phyloP scores from a whole-genome alignment of 2,888 invertebrate genomes.

The Stegophylla sp. region DNA sequence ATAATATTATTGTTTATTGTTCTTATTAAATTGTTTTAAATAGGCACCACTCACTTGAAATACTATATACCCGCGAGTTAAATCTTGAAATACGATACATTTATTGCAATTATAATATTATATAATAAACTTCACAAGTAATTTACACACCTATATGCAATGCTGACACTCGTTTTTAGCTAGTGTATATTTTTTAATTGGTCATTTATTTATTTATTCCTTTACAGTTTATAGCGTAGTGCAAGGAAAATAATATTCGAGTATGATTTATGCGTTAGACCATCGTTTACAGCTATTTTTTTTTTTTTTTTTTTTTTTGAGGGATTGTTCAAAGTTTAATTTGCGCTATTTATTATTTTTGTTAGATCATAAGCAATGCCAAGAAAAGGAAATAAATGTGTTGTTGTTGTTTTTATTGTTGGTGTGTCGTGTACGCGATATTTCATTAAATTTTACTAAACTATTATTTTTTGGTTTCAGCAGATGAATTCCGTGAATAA shows the following conservation, averaged over 20 bases:
- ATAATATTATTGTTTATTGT: conserved; percentile 18
- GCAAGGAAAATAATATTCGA: background rate
- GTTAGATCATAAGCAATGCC: background rate
- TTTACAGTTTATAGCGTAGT: background rate
- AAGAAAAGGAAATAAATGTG: background rate
- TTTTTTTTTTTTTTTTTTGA: too few species aligned
- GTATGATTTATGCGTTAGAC: background rate
- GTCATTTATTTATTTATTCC: background rate
- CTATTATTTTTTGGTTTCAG: conserved; percentile 37
- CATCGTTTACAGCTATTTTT: background rate
- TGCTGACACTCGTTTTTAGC: background rate
- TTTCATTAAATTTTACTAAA: background rate
- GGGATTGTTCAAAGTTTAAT: background rate
- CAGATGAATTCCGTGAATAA: conserved; percentile 37
- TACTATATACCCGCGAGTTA: background rate
- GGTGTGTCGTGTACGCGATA: background rate
- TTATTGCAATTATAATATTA: conserved; percentile 33
- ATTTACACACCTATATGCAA: background rate
- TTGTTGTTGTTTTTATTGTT: background rate
- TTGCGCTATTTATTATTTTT: background rate
- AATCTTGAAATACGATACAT: conserved; percentile 11
- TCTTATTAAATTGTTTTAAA: conserved; percentile 44
- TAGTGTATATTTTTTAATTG: background rate
- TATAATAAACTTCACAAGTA: conserved; percentile 23
- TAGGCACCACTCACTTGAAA: conserved; percentile 1